A percentile compares a stretch with the other conserved stretches of the same genome.
phyloP scores from a whole-genome alignment of 1,140 invertebrate species.

The Mycetomoellerius zeteki region DNA sequence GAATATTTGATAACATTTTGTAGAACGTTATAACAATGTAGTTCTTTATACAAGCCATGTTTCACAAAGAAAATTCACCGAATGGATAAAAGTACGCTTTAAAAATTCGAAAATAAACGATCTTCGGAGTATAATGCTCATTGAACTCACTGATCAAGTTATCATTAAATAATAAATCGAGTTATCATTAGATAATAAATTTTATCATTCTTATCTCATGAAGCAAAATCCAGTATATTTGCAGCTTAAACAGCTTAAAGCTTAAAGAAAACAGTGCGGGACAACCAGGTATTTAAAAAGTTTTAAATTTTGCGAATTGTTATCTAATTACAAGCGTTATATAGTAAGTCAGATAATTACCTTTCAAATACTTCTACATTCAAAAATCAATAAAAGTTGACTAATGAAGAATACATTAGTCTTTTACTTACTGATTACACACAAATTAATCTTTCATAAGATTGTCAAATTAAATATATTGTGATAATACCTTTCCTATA shows the following conservation, averaged over 20 bases:
- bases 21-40: background rate
- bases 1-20: background rate
- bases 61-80: background rate
- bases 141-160: background rate
- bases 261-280: background rate
- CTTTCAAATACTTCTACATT: background rate
- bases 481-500: background rate
- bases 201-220: conserved; percentile 25
- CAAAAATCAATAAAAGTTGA: background rate
- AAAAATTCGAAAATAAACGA: background rate
- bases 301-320: background rate
- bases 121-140: background rate
- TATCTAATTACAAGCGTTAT: background rate
- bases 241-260: too few relatives aligned
- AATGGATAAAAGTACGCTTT: background rate
- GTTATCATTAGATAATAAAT: conserved; percentile 24
- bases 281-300: background rate
- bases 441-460: background rate
- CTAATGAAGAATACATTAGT: background rate
- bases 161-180: conserved; percentile 21
- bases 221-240: background rate
- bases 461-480: background rate
- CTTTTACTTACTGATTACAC: background rate
- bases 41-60: background rate
- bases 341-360: conserved; percentile 7